These are phyloP conservation scores for Diachasmimorpha longicaudata DNA, from an alignment of 1,140 invertebrate species.

Conservation along the genomic window DNA sequence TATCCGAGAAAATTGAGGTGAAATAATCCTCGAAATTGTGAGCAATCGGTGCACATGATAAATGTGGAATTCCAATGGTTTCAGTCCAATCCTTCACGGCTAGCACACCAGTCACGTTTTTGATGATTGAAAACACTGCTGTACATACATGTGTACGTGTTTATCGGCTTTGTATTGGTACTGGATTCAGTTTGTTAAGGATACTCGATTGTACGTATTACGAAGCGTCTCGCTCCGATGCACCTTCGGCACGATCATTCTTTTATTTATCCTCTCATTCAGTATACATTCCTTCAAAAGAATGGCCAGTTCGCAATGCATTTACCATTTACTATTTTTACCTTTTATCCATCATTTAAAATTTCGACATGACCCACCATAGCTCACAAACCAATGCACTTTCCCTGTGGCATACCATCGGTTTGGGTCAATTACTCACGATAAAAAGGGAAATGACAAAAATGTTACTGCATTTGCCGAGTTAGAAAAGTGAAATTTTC, in stretches of 20 bases:
- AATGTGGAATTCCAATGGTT: background rate
- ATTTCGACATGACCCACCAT: background rate
- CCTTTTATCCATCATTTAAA: background rate
- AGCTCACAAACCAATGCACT: too few relatives aligned
- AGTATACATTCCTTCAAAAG: background rate
- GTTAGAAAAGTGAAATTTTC: background rate
- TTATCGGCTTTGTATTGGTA: background rate
- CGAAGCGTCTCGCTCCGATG: constrained; percentile 7
- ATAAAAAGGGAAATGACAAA: background rate
- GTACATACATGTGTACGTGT: background rate
- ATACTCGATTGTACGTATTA: background rate
- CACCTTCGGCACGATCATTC: constrained; percentile 5
- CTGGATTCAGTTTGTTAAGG: background rate
- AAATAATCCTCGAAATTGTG: background rate
- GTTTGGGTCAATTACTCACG: background rate
- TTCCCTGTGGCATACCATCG: background rate
- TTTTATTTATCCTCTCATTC: background rate
- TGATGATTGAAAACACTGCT: background rate
- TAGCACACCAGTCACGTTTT: too few relatives aligned
- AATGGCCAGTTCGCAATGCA: constrained; percentile 11
- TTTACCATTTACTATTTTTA: background rate
- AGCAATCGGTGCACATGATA: background rate
- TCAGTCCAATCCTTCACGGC: background rate
- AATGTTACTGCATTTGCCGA: background rate
- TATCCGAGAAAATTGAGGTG: background rate